Evolutionary conservation across 2,888 invertebrate species (phyloP).

Genomic region (Ormyrus thymus): DNA sequence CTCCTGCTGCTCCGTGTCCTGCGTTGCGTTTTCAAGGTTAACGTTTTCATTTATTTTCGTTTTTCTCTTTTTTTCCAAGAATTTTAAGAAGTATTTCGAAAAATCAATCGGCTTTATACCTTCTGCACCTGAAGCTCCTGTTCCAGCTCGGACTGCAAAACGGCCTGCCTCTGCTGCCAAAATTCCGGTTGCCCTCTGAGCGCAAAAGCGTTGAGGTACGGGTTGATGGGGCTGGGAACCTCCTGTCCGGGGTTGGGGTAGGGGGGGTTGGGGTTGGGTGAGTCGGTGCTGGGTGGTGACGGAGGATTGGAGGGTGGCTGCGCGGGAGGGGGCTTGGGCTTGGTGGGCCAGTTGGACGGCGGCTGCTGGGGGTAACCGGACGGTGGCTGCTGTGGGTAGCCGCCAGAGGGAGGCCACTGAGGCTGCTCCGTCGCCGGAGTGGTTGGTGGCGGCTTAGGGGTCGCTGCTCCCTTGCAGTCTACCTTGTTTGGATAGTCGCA

Average conservation of each 20-base stretch:
- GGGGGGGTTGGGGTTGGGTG: constrained; percentile 50
- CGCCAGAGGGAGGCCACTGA: neutral
- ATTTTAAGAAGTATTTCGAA: neutral
- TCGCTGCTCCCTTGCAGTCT: constrained; percentile 76
- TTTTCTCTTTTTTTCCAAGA: neutral
- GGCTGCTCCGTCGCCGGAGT: constrained; percentile 55
- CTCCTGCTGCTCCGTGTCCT: constrained; percentile 16
- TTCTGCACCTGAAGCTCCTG: constrained; percentile 45
- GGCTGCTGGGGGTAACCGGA: constrained; percentile 49
- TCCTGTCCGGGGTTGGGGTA: constrained; percentile 41
- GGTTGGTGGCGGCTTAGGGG: constrained; percentile 62
- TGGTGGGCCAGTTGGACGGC: constrained; percentile 53
- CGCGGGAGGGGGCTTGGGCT: constrained; percentile 15
- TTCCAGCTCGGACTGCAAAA: constrained; percentile 61
- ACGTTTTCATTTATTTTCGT: neutral
- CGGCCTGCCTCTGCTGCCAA: constrained; percentile 64
- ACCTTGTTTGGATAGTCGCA: constrained; percentile 81
- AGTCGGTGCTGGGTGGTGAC: constrained; percentile 11
- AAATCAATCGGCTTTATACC: constrained; percentile 19
- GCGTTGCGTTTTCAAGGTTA: neutral
- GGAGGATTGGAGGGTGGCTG: neutral
- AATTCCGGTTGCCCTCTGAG: constrained; percentile 57
- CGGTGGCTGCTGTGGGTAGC: neutral
- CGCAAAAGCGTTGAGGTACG: constrained; percentile 56
- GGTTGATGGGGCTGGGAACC: constrained; percentile 58